These are phyloP conservation scores for Grantiella picta DNA, from an alignment of 2,113 vertebrate genomes.

Conservation along the genomic window DNA sequence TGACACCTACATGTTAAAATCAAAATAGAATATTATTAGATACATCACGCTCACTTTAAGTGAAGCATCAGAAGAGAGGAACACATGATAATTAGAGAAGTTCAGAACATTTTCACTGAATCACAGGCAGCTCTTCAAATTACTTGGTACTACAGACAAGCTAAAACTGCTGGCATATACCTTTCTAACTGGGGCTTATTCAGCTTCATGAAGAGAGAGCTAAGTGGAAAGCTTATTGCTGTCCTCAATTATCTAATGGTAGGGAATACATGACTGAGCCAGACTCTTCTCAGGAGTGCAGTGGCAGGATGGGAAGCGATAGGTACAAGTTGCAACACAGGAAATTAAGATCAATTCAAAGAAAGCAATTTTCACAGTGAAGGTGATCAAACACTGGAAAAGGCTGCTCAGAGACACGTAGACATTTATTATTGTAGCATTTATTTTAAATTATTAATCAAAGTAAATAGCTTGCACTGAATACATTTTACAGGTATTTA, in stretches of 20 bases:
- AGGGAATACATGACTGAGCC: background rate
- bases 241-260: background rate
- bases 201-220: background rate
- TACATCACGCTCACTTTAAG: background rate
- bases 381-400: background rate
- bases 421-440: background rate
- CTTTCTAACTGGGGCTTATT: background rate
- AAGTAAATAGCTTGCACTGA: background rate
- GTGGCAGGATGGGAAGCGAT: background rate
- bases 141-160: background rate
- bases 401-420: background rate
- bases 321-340: background rate
- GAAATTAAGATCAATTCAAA: background rate
- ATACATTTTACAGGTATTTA: background rate
- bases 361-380: background rate
- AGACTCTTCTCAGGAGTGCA: background rate
- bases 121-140: background rate
- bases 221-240: background rate
- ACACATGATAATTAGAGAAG: background rate
- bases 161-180: background rate
- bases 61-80: background rate
- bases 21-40: background rate
- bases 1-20: slow-evolving; percentile 81
- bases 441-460: background rate
- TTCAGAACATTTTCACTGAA: background rate